Evolutionary conservation across 1,140 invertebrate genomes (phyloP).

Genomic region (Liolophura sinensis): DNA sequence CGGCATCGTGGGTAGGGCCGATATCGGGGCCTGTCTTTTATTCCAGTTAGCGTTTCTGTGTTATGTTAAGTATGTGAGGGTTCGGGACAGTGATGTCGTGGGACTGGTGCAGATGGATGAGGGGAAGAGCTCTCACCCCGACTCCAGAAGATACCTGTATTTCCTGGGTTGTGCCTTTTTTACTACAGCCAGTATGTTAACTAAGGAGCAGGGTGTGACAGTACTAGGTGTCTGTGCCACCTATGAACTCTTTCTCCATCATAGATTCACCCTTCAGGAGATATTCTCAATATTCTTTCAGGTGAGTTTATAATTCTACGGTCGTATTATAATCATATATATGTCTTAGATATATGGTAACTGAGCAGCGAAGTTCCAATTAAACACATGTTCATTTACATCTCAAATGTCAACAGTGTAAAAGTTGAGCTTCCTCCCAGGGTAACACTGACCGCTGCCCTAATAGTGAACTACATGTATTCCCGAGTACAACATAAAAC

Average conservation of each 20-base stretch:
- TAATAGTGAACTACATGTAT: too few species aligned
- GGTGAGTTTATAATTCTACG: constrained; percentile 26
- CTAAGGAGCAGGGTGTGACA: constrained; percentile 84
- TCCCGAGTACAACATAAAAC: too few species aligned
- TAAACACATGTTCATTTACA: too few species aligned
- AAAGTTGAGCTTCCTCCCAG: too few species aligned
- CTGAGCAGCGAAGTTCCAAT: too few species aligned
- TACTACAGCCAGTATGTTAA: constrained; percentile 48
- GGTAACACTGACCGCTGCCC: too few species aligned
- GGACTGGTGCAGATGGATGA: constrained; percentile 56
- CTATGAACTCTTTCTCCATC: constrained; percentile 70
- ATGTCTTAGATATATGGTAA: background rate
- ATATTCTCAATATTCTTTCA: constrained; percentile 30
- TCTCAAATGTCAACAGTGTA: too few species aligned
- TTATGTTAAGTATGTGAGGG: constrained; percentile 65
- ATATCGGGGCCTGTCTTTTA: constrained; percentile 80
- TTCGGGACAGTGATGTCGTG: constrained; percentile 19
- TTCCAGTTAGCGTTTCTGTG: constrained; percentile 72
- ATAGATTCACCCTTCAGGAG: constrained; percentile 39
- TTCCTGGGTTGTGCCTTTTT: constrained; percentile 29
- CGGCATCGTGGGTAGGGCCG: constrained; percentile 76
- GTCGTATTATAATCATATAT: background rate
- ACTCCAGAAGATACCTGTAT: constrained; percentile 24
- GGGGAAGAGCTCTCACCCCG: constrained; percentile 61
- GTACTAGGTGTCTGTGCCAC: constrained; percentile 84